These are phyloP conservation scores for Magallana angulata DNA, from an alignment of 1,140 invertebrate genomes.

Conservation along the genomic window DNA sequence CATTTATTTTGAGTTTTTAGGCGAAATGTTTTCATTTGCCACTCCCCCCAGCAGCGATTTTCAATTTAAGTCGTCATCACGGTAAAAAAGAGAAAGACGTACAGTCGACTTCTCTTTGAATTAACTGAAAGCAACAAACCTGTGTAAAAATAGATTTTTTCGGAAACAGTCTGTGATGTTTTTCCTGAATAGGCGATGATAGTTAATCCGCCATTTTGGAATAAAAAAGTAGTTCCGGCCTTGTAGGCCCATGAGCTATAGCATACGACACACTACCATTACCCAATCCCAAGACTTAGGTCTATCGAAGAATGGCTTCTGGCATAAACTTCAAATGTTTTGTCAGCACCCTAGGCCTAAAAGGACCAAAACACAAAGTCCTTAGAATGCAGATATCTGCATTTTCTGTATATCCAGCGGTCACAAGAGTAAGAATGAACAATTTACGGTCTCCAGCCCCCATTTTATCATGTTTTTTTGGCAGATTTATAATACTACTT, in stretches of 20 bases:
- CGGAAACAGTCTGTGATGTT: not conserved
- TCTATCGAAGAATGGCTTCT: not conserved
- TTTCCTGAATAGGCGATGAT: constrained; percentile 15
- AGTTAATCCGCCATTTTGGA: constrained; percentile 33
- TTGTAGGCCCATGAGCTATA: not conserved
- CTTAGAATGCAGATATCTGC: not conserved
- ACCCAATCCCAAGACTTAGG: constrained; percentile 16
- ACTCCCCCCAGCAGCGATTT: not conserved
- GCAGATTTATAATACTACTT: constrained; percentile 36
- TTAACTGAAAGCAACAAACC: constrained; percentile 24
- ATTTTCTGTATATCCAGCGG: constrained; percentile 26
- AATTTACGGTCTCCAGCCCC: not conserved
- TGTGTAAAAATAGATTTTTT: constrained; percentile 25
- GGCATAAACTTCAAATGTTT: constrained; percentile 24
- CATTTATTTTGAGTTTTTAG: constrained; percentile 29
- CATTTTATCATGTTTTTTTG: constrained; percentile 33
- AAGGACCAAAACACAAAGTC: constrained; percentile 7
- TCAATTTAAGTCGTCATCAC: not conserved
- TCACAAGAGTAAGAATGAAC: constrained; percentile 1
- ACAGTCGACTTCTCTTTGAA: not conserved
- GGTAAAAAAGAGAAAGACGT: constrained; percentile 1
- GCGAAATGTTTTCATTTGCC: constrained; percentile 23
- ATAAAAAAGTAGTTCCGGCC: constrained; percentile 27
- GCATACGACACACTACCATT: constrained; percentile 11
- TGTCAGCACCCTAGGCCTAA: not conserved